Evolutionary conservation across 1,140 invertebrate genomes (phyloP).

Genomic region (Aradophagus sp.): DNA sequence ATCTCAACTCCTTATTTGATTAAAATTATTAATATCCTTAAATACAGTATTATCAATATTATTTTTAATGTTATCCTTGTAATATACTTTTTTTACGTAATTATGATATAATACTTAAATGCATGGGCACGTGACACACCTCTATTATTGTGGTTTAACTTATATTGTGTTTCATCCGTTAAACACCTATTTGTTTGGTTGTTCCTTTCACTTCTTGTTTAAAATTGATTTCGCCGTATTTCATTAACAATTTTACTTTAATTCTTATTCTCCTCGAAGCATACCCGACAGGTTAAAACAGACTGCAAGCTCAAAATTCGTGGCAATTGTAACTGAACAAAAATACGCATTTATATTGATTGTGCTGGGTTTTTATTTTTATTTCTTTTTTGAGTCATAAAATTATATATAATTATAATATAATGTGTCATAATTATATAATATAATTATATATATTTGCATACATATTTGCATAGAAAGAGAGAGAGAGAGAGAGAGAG

Average conservation of each 20-base stretch:
- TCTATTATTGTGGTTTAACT: constrained; percentile 51
- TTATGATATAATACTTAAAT: constrained; percentile 74
- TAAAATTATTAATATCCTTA: constrained; percentile 74
- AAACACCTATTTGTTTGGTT: constrained; percentile 10
- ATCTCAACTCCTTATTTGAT: constrained; percentile 67
- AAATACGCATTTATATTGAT: constrained; percentile 52
- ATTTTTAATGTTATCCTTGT: constrained; percentile 67
- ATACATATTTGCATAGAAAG: too few relatives aligned
- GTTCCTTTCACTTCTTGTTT: too few relatives aligned
- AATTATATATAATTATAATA: too few relatives aligned
- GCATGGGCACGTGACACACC: constrained; percentile 66
- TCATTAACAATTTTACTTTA: too few relatives aligned
- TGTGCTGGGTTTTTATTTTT: constrained; percentile 54
- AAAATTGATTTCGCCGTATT: too few relatives aligned
- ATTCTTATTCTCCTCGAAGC: constrained; percentile 40
- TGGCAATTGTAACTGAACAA: constrained; percentile 49
- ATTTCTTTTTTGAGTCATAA: constrained; percentile 27
- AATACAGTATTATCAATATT: constrained; percentile 70
- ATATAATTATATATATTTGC: too few relatives aligned
- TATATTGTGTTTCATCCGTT: constrained; percentile 32
- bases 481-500: too few relatives aligned
- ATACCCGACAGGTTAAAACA: constrained; percentile 53
- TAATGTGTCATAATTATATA: too few relatives aligned
- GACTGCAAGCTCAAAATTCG: constrained; percentile 50
- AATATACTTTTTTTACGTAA: constrained; percentile 71